These are phyloP conservation scores for Laterallus jamaicensis DNA, from an alignment of 2,113 vertebrate species.

Conservation along the genomic window DNA sequence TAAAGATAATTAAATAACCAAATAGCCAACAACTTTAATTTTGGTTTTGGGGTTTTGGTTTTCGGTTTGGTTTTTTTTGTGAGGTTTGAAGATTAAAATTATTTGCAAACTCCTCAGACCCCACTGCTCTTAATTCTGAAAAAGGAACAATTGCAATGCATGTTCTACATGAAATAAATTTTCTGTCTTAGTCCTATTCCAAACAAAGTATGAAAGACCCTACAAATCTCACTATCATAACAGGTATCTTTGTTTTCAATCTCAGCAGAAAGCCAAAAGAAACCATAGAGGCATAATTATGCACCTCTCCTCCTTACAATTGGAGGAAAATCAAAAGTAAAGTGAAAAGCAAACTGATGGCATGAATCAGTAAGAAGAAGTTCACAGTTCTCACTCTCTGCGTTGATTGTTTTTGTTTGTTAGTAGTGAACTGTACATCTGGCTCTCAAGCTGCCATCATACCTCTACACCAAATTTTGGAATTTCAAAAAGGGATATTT, in stretches of 20 bases:
- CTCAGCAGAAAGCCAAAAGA: not conserved
- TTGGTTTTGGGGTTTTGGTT: not conserved
- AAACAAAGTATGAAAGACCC: not conserved
- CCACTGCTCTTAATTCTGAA: not conserved
- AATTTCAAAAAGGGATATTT: not conserved
- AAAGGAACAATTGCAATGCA: not conserved
- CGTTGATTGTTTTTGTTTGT: not conserved
- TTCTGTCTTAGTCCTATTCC: not conserved
- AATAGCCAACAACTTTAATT: constrained; percentile 51
- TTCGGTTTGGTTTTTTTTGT: not conserved
- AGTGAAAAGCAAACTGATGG: not conserved
- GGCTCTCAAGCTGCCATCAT: not conserved
- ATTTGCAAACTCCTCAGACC: constrained; percentile 8
- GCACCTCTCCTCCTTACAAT: not conserved
- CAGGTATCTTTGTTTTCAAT: not conserved
- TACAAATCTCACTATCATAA: not conserved
- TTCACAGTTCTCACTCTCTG: not conserved
- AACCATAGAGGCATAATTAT: not conserved
- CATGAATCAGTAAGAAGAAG: not conserved
- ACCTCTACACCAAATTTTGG: not conserved
- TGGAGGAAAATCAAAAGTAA: not conserved
- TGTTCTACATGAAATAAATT: not conserved
- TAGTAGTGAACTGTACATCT: not conserved
- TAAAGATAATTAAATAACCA: constrained; percentile 65
- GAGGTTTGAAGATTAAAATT: constrained; percentile 31